Evolutionary conservation across 2,797 vertebrate genomes (phyloP), one percentile per base, ranked within the genome.

Genomic region (Phalloptychus januarius): DNA sequence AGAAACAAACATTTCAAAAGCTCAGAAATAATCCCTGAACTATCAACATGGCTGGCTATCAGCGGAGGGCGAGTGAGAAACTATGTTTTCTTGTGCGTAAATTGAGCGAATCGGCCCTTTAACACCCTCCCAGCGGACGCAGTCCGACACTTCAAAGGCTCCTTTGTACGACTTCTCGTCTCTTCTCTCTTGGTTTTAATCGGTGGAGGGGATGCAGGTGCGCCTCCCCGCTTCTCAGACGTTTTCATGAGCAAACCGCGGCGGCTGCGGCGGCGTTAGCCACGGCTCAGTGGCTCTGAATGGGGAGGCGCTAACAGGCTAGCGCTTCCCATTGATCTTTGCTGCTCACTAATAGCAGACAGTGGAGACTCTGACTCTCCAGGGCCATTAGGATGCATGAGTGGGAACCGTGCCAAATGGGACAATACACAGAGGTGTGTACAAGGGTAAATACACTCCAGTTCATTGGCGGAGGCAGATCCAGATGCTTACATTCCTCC

Each of bases 271-370:
- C 4, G 50, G 86, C 79, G 92, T 96, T 94, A 94, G 94, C 87
- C 80, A 93, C 78, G 88, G 90, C 91, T 93, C 90, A 88, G 78
- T 80, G 92, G 69, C 3, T 89, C 81, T 89, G 90, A 94, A 95
- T 93, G 83, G 87, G 83, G 83, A 76, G 28, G 77, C 52, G 82
- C 93, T 92, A 92, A 91, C 90, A 81, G 90, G 85, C 85, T 85
- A 88, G 85, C 54, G 76, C 86, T 71, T 83, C 87, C 88, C 93
- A 95, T 94, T 94, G 94, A 95, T 95, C 94, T 91, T 90, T 75
- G 79, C 86, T 76, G 88, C 87, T 88, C 82, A 25, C 91, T 92
- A 93, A 89, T 89, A 90, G 82, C 85, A 90, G 89, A 89, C 89
- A 81, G 91, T 87, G 74, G 85, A 88, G 90, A 74, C 83, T 86